Percentiles rank a stretch among this genome's conserved stretches.
phyloP scores from a whole-genome alignment of 2,888 invertebrate species.

The Heliconius ismenius region DNA sequence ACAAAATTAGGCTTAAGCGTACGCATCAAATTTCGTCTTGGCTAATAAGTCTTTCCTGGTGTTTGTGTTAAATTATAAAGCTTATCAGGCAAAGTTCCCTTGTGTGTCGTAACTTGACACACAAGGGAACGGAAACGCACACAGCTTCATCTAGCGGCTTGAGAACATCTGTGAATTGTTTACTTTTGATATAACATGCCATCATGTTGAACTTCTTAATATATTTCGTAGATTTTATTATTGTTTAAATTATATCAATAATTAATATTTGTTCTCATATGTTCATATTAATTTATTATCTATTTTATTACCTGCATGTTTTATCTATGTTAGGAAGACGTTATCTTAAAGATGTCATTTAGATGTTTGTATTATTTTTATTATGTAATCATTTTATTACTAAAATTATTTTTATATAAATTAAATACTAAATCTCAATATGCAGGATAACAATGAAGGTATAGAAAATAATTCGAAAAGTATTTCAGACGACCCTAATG shows the following conservation, averaged over 20 bases:
- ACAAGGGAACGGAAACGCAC: constrained; percentile 69
- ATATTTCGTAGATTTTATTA: constrained; percentile 49
- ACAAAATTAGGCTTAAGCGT: not conserved
- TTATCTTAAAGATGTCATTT: not conserved
- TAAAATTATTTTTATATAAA: not conserved
- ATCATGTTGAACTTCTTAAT: constrained; percentile 50
- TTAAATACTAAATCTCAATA: not conserved
- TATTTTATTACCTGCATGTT: not conserved
- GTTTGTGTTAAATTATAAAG: constrained; percentile 76
- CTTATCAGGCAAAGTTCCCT: constrained; percentile 77
- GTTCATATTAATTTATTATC: not conserved
- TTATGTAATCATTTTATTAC: not conserved
- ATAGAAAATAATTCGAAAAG: not conserved
- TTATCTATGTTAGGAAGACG: not conserved
- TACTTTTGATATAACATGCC: constrained; percentile 47
- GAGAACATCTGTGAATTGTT: constrained; percentile 58
- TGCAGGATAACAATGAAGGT: constrained; percentile 14
- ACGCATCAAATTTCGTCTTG: constrained; percentile 33
- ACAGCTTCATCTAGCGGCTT: constrained; percentile 52
- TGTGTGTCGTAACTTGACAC: constrained; percentile 70
- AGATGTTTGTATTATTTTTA: not conserved
- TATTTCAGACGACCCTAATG: constrained; percentile 17
- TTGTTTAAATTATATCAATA: too few species aligned
- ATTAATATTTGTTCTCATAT: too few species aligned
- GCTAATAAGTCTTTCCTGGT: constrained; percentile 66